phyloP scores from a whole-genome alignment of 2,113 vertebrate genomes.

The Protomyctophum bolini region DNA sequence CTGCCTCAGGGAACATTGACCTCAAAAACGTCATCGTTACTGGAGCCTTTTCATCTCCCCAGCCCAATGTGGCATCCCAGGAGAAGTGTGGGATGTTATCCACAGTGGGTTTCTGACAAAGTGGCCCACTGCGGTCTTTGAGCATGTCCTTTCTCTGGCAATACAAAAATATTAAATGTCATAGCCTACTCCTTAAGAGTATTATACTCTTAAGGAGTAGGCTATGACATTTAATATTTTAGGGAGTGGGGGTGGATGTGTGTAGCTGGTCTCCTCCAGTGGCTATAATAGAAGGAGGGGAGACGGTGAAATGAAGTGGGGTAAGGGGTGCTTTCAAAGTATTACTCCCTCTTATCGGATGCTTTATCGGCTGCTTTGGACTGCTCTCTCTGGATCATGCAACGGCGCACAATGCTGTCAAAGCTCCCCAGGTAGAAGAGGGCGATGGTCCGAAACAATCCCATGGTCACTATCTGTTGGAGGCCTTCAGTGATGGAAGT shows the following conservation, averaged over 20 bases:
- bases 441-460: constrained; percentile 92
- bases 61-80: no score
- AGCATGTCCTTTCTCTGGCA: no score
- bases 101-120: no score
- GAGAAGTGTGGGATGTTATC: no score
- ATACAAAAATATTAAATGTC: no score
- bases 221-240: no score
- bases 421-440: constrained; percentile 96
- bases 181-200: no score
- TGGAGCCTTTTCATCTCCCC: no score
- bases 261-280: neutral
- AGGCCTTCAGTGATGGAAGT: constrained; percentile 96
- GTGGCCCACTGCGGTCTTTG: no score
- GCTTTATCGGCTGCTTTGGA: constrained; percentile 84
- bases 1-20: no score
- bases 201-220: no score
- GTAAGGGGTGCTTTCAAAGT: constrained; percentile 18
- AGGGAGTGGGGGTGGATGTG: neutral
- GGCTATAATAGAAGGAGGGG: constrained; percentile 13
- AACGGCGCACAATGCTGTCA: constrained; percentile 95
- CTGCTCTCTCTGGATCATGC: constrained; percentile 93
- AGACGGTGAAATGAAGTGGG: neutral
- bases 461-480: constrained; percentile 97
- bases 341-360: constrained; percentile 87
- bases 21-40: no score